Conservation (phyloP, 1,140 invertebrate species). For the Musca domestica region DNA sequence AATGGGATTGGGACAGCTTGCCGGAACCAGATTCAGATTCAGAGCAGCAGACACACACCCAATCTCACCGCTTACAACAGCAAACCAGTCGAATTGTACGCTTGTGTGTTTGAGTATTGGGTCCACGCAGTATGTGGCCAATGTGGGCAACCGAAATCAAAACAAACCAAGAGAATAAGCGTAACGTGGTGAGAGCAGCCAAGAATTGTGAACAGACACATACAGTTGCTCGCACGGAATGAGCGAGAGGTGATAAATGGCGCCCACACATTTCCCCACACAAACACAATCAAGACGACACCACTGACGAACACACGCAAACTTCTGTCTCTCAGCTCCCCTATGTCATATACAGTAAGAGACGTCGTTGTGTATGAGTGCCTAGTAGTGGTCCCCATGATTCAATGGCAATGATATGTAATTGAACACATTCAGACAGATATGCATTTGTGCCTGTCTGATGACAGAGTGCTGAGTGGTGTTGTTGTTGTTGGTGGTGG, state of each 20-base stretch:
- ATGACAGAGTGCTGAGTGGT: not conserved
- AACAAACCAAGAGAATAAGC: not conserved
- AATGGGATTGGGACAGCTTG: slow-evolving; percentile 25
- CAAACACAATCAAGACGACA: too few species aligned
- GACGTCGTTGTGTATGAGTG: not conserved
- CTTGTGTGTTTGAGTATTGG: not conserved
- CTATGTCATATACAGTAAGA: too few species aligned
- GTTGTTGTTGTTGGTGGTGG: not conserved
- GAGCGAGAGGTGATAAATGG: slow-evolving; percentile 17
- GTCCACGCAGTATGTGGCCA: slow-evolving; percentile 14
- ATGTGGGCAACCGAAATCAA: slow-evolving; percentile 14
- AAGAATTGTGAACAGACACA: not conserved
- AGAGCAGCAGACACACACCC: not conserved
- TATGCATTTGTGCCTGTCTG: not conserved
- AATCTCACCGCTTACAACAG: not conserved
- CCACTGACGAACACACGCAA: too few species aligned
- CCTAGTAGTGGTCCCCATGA: not conserved
- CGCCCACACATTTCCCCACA: slow-evolving; percentile 6
- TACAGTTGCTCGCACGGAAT: not conserved
- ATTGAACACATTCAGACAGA: slow-evolving; percentile 1
- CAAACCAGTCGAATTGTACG: not conserved
- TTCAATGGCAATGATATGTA: slow-evolving; percentile 1
- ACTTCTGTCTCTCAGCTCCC: not conserved
- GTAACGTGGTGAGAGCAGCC: not conserved
- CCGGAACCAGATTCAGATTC: not conserved